These are phyloP conservation scores for Xylota segnis DNA, from an alignment of 2,888 invertebrate genomes.

Conservation along the genomic window DNA sequence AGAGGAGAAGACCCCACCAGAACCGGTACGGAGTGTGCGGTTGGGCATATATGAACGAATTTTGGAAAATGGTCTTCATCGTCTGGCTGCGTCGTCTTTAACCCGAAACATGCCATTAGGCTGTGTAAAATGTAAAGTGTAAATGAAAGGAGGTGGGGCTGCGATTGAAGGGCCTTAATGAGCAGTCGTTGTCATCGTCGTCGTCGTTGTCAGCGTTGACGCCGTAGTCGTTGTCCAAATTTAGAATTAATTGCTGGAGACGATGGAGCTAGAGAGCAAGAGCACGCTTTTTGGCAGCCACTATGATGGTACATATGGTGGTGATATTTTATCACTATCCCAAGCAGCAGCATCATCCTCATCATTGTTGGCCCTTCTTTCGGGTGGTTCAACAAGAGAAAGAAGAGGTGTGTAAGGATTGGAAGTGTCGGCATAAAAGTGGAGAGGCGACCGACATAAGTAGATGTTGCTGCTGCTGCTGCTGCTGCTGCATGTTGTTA, in stretches of 20 bases:
- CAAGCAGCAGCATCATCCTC: constrained; percentile 5
- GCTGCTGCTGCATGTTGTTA: constrained; percentile 37
- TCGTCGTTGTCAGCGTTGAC: neutral
- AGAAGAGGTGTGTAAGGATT: neutral
- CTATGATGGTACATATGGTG: constrained; percentile 36
- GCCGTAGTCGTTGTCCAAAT: constrained; percentile 51
- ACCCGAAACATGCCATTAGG: constrained; percentile 24
- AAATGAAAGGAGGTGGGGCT: constrained; percentile 8
- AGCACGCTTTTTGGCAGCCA: constrained; percentile 48
- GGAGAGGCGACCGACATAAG: constrained; percentile 39
- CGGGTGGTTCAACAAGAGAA: neutral
- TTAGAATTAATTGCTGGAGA: constrained; percentile 65
- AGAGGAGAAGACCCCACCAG: constrained; percentile 33
- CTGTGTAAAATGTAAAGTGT: constrained; percentile 24
- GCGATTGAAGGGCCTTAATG: constrained; percentile 48
- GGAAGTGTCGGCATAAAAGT: constrained; percentile 20
- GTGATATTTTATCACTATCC: constrained; percentile 52
- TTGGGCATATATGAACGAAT: constrained; percentile 43
- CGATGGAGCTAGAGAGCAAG: constrained; percentile 24
- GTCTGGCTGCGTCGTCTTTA: neutral
- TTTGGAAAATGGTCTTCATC: constrained; percentile 9
- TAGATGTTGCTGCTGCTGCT: constrained; percentile 8
- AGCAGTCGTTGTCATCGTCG: constrained; percentile 36
- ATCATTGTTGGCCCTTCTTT: neutral
- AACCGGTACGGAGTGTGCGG: constrained; percentile 19